These are phyloP conservation scores for Diaprepes abbreviatus DNA, from an alignment of 2,888 invertebrate genomes.

Conservation along the genomic window DNA sequence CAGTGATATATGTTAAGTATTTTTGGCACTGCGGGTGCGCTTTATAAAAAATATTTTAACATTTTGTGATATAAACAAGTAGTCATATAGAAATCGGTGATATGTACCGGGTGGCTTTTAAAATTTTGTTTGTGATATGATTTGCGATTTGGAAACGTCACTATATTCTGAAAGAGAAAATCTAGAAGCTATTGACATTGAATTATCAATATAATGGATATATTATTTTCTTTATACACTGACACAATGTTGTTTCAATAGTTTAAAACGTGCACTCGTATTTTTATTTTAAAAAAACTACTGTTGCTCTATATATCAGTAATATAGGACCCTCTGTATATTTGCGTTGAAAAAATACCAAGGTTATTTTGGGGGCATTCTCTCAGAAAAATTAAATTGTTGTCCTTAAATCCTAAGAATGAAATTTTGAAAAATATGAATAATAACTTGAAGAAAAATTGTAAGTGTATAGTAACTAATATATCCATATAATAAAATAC, in stretches of 20 bases:
- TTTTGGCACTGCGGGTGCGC: constrained; percentile 61
- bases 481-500: neutral
- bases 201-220: neutral
- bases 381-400: too few species aligned
- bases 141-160: constrained; percentile 11
- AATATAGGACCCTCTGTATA: too few species aligned
- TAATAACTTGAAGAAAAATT: too few species aligned
- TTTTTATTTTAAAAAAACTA: too few species aligned
- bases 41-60: constrained; percentile 62
- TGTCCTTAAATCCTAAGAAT: too few species aligned
- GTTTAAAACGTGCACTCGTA: too few species aligned
- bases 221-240: neutral
- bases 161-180: neutral
- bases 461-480: neutral
- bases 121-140: constrained; percentile 21
- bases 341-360: too few species aligned
- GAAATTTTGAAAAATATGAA: too few species aligned
- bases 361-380: too few species aligned
- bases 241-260: too few species aligned
- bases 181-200: neutral
- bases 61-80: constrained; percentile 65
- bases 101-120: constrained; percentile 2
- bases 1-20: constrained; percentile 66
- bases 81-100: constrained; percentile 61
- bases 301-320: too few species aligned